These are phyloP conservation scores for Maccullochella peelii DNA, from an alignment of 2,113 vertebrate genomes.

Conservation along the genomic window DNA sequence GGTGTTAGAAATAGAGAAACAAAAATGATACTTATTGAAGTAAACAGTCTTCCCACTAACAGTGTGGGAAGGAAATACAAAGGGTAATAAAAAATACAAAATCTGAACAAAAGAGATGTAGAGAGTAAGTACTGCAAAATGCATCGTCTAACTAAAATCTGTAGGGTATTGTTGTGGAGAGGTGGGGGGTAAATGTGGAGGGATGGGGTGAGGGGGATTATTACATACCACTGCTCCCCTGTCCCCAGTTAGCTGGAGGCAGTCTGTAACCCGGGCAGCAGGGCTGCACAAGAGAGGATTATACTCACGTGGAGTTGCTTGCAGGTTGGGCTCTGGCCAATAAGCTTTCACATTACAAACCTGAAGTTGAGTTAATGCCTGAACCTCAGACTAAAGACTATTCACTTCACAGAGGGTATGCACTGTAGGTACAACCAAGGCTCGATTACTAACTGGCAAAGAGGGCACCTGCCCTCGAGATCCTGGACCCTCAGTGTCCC, in stretches of 20 bases:
- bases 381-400: neutral
- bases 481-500: neutral
- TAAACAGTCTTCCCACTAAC: neutral
- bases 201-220: slow-evolving; percentile 60
- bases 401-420: neutral
- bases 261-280: slow-evolving; percentile 8
- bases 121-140: slow-evolving; percentile 6
- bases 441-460: neutral
- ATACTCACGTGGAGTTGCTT: slow-evolving; percentile 61
- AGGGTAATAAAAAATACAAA: neutral
- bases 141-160: slow-evolving; percentile 30
- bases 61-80: neutral
- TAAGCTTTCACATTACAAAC: slow-evolving; percentile 42
- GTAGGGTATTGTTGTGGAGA: slow-evolving; percentile 4
- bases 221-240: slow-evolving; percentile 57
- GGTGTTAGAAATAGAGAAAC: neutral
- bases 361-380: neutral
- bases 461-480: neutral
- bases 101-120: neutral
- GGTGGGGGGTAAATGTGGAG: neutral
- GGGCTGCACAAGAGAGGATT: slow-evolving; percentile 56
- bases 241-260: slow-evolving; percentile 29
- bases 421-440: neutral
- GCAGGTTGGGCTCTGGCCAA: slow-evolving; percentile 23
- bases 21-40: neutral